phyloP scores from a whole-genome alignment of 2,113 vertebrate species.

The Aptenodytes patagonicus region DNA sequence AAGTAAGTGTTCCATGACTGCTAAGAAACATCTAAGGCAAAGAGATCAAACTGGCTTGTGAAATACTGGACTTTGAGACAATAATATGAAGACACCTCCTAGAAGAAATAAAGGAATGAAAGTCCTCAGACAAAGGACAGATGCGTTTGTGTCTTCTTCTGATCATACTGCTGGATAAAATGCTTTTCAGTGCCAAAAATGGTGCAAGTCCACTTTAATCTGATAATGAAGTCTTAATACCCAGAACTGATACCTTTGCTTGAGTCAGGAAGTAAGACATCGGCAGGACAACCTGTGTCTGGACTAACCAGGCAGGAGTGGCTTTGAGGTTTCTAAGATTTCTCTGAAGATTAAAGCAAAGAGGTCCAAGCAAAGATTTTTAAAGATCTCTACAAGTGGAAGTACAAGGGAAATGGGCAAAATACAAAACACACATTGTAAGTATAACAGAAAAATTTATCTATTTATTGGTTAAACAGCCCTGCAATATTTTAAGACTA shows the following conservation, averaged over 20 bases:
- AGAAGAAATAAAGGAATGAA: neutral
- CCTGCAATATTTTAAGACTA: neutral
- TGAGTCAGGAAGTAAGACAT: neutral
- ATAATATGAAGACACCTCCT: neutral
- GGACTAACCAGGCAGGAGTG: neutral
- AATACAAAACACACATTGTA: neutral
- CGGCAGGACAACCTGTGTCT: neutral
- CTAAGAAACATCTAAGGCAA: neutral
- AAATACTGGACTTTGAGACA: neutral
- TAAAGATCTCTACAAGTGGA: neutral
- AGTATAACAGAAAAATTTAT: neutral
- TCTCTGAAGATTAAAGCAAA: slow-evolving; percentile 8
- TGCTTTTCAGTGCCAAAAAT: neutral
- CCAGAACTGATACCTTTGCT: neutral
- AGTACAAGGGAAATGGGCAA: neutral
- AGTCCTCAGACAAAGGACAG: neutral
- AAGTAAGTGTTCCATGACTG: neutral
- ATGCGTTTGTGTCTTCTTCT: neutral
- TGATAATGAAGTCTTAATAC: neutral
- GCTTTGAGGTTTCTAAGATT: neutral
- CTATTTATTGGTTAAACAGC: neutral
- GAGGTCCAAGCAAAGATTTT: neutral
- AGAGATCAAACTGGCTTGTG: neutral
- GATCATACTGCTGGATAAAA: neutral
- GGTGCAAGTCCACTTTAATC: neutral